Evolutionary conservation across 64 coral and sea anemone species (phyloP), one percentile per base, ranked within the genome.

Genomic region (Hydrozoanthus tunicans): DNA sequence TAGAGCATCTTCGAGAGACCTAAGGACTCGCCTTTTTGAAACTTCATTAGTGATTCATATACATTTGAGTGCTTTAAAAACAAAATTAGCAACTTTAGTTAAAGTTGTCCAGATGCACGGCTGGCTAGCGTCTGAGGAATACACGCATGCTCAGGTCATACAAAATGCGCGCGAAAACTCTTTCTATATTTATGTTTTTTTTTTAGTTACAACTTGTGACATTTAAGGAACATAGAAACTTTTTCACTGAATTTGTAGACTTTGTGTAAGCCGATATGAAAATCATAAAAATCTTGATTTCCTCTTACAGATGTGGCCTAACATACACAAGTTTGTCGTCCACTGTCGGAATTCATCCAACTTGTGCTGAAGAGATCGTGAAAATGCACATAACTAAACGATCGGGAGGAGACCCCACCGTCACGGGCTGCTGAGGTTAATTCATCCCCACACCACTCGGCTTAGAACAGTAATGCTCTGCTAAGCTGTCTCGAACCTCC

Each of bases 341-440:
- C 0, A 98, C 93, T 51, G 91, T 98, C 24, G 96, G 96, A 15
- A 95, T 98, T 72, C 96, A 98, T 59, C 96, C 96, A 43, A 98
- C 93, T 51, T 91, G 96, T 64, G 96, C 96, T 51, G 96, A 98
- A 89, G 96, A 95, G 58, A 23, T 98, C 54, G 96, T 98, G 5
- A 98, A 95, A 66, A 66, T 98, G 69, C 91, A 95, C 90, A 98
- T 98, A 77, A 98, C 96, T 54, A 98, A 98, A 68, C 89, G 96
- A 7, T 98, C 96, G 58, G 96, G 96, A 66, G 91, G 91, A 11
- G 94, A 98, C 25, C 96, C 96, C 1, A 95, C 88, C 24, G 94
- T 93, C 3, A 98, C 96, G 6, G 96, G 96, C 56, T 98, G 96
- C 94, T 98, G 96, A 98, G 96, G 96, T 78, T 98, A 98, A 83